A percentile compares a stretch with the other conserved stretches of the same genome.
Conservation (phyloP, 1,140 invertebrate genomes). For the Ceratina australensis region DNA sequence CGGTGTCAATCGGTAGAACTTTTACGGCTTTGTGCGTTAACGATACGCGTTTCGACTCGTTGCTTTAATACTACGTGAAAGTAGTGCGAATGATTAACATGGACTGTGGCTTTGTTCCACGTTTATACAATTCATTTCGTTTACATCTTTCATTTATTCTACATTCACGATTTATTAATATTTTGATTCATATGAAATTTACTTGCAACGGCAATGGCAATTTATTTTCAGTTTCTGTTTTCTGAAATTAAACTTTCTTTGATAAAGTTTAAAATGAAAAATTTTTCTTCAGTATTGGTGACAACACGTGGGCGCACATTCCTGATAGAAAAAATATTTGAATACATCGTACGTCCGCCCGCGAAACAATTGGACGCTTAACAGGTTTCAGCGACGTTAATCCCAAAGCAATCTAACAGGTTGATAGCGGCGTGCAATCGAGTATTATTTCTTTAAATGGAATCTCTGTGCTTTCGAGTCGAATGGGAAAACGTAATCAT, state of each 20-base stretch:
- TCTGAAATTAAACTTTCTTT: no score
- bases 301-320: background rate
- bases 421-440: background rate
- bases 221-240: constrained; percentile 26
- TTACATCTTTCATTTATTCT: background rate
- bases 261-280: no score
- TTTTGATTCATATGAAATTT: no score
- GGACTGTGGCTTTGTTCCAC: background rate
- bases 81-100: constrained; percentile 11
- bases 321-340: background rate
- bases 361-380: background rate
- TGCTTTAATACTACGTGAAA: background rate
- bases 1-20: constrained; percentile 33
- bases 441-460: constrained; percentile 13
- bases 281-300: background rate
- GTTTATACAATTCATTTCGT: background rate
- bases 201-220: constrained; percentile 1
- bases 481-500: constrained; percentile 11
- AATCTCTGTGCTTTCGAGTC: background rate
- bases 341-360: background rate
- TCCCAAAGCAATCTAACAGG: constrained; percentile 1
- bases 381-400: constrained; percentile 6
- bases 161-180: no score
- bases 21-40: constrained; percentile 11
- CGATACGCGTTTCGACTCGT: constrained; percentile 3